Conservation (phyloP, 2,888 invertebrate species). For the Anodontia alba region DNA sequence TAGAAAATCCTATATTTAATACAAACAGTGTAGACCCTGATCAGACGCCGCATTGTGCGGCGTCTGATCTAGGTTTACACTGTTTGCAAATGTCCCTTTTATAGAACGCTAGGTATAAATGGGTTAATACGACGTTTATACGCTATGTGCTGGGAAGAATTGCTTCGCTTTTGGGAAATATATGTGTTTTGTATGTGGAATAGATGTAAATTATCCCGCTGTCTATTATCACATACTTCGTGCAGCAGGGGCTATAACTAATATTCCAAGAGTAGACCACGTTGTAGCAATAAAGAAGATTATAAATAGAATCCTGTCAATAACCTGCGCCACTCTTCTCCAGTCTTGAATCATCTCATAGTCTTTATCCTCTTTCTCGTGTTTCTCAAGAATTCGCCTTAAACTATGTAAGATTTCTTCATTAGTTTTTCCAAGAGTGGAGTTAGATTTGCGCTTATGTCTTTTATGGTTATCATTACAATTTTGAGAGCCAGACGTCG, state of each 20-base stretch:
- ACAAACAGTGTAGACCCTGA: too few relatives aligned
- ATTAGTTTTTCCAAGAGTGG: constrained; percentile 74
- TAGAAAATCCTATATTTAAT: too few relatives aligned
- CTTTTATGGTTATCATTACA: constrained; percentile 41
- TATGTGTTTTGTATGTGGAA: too few relatives aligned
- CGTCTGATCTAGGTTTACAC: too few relatives aligned
- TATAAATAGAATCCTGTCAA: constrained; percentile 87
- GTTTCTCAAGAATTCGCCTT: constrained; percentile 85
- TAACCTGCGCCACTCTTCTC: constrained; percentile 86
- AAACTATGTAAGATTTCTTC: constrained; percentile 85
- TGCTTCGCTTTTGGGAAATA: too few relatives aligned
- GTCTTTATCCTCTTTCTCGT: constrained; percentile 84
- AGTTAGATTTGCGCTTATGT: constrained; percentile 44
- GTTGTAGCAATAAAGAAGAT: constrained; percentile 86
- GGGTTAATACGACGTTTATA: too few relatives aligned
- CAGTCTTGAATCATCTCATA: constrained; percentile 86
- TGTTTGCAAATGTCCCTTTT: too few relatives aligned
- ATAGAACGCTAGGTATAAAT: too few relatives aligned
- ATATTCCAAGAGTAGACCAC: constrained; percentile 85
- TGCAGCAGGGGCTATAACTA: constrained; percentile 85
- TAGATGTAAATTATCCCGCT: too few relatives aligned
- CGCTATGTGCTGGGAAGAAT: too few relatives aligned
- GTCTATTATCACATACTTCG: background rate
- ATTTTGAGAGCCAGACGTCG: background rate
- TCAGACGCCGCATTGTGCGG: too few relatives aligned